A percentile compares a stretch with the other conserved stretches of the same genome.
Conservation (phyloP, 2,888 invertebrate genomes). For the Ormyrus thymus region DNA sequence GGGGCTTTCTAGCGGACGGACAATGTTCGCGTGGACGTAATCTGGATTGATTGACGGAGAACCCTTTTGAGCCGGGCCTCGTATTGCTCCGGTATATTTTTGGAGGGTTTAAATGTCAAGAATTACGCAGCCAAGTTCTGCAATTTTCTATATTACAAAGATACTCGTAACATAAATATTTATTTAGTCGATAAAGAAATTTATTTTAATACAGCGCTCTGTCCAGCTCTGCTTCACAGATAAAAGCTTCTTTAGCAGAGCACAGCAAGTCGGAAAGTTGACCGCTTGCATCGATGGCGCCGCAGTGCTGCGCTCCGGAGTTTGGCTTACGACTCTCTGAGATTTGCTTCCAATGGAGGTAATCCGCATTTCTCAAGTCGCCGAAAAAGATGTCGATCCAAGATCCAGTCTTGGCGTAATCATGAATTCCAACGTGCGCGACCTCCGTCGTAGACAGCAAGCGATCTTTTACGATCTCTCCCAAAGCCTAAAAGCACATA, state of each 20-base stretch:
- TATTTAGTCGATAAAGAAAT: too few species aligned
- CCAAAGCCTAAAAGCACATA: conserved; percentile 30
- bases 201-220: not conserved
- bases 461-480: conserved; percentile 26
- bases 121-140: too few species aligned
- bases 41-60: too few species aligned
- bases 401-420: conserved; percentile 26
- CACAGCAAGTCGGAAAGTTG: conserved; percentile 9
- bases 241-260: conserved; percentile 19
- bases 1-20: too few species aligned
- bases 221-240: conserved; percentile 31
- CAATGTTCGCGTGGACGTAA: too few species aligned
- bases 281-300: conserved; percentile 10
- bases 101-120: too few species aligned
- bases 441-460: not conserved
- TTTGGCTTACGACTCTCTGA: not conserved
- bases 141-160: too few species aligned
- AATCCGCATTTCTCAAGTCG: conserved; percentile 14
- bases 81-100: too few species aligned
- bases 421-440: conserved; percentile 45
- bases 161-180: too few species aligned
- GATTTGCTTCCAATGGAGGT: conserved; percentile 28
- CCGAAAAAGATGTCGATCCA: conserved; percentile 48
- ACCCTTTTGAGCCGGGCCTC: too few species aligned
- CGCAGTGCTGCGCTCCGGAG: conserved; percentile 21